A percentile compares a stretch with the other conserved stretches of the same genome.
These are phyloP conservation scores for Brachyalestes nurse DNA, from an alignment of 2,797 vertebrate species.

Conservation along the genomic window DNA sequence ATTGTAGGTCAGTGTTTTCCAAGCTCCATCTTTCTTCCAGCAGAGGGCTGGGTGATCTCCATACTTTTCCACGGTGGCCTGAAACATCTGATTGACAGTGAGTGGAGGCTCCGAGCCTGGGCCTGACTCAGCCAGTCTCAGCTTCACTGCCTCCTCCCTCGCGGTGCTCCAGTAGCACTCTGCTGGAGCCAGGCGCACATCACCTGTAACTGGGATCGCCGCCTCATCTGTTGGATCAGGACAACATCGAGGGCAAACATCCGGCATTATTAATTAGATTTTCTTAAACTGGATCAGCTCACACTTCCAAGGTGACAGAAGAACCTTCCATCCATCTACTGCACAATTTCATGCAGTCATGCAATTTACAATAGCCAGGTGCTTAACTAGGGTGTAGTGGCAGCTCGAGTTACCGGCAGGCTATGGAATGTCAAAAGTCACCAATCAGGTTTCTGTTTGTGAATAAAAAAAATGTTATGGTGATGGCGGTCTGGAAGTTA, in stretches of 20 bases:
- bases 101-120: constrained; percentile 69
- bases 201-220: not conserved
- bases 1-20: constrained; percentile 71
- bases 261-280: constrained; percentile 35
- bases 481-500: not conserved
- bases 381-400: not conserved
- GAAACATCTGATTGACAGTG: constrained; percentile 79
- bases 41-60: constrained; percentile 71
- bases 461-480: not conserved
- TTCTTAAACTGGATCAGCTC: not conserved
- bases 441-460: constrained; percentile 16
- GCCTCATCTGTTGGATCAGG: constrained; percentile 17
- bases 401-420: constrained; percentile 14
- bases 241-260: constrained; percentile 59
- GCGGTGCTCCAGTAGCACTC: constrained; percentile 70
- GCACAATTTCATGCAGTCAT: not conserved
- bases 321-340: not conserved
- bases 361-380: not conserved
- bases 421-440: not conserved
- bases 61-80: constrained; percentile 65
- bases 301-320: not conserved
- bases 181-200: constrained; percentile 62
- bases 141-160: constrained; percentile 70
- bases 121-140: constrained; percentile 74
- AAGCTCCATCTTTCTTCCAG: constrained; percentile 66